These are phyloP conservation scores for Leptinotarsa peninsularis DNA, from an alignment of 2,888 invertebrate genomes.

Conservation along the genomic window DNA sequence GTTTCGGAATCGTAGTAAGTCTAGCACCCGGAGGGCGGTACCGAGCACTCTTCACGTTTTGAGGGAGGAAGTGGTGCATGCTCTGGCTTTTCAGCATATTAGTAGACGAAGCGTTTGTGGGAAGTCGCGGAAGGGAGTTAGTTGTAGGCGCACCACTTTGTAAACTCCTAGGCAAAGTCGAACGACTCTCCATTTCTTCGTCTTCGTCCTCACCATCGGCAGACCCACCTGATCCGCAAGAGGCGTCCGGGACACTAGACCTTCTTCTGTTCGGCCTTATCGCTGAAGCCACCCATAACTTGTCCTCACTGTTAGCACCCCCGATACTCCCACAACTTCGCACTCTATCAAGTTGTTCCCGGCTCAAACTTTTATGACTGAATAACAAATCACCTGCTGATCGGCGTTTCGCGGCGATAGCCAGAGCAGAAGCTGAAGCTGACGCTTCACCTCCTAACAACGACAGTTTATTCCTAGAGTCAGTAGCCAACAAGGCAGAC, in stretches of 20 bases:
- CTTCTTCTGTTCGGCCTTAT: conserved; percentile 64
- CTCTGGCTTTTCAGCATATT: conserved; percentile 75
- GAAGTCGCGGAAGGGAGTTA: conserved; percentile 83
- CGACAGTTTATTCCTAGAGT: conserved; percentile 83
- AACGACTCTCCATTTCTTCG: conserved; percentile 63
- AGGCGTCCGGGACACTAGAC: conserved; percentile 72
- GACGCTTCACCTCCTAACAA: conserved; percentile 74
- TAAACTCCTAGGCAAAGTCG: conserved; percentile 75
- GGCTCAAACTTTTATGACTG: conserved; percentile 82
- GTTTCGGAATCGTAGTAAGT: conserved; percentile 72
- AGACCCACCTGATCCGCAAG: conserved; percentile 67
- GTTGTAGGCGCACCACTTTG: conserved; percentile 73
- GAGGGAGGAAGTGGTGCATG: conserved; percentile 71
- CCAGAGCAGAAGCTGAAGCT: conserved; percentile 74
- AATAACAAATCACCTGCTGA: conserved; percentile 87
- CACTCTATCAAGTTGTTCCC: conserved; percentile 79
- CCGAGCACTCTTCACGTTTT: conserved; percentile 84
- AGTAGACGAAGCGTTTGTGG: conserved; percentile 66
- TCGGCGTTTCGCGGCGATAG: conserved; percentile 80
- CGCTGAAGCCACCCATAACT: conserved; percentile 63
- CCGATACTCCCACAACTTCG: conserved; percentile 88
- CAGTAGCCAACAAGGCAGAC: conserved; percentile 88
- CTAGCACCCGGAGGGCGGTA: conserved; percentile 88
- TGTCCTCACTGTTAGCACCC: conserved; percentile 71
- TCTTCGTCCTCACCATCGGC: conserved; percentile 67